A percentile compares a stretch with the other conserved stretches of the same genome.
These are phyloP conservation scores for Campaea margaritaria DNA, from an alignment of 2,888 invertebrate genomes.

Conservation along the genomic window DNA sequence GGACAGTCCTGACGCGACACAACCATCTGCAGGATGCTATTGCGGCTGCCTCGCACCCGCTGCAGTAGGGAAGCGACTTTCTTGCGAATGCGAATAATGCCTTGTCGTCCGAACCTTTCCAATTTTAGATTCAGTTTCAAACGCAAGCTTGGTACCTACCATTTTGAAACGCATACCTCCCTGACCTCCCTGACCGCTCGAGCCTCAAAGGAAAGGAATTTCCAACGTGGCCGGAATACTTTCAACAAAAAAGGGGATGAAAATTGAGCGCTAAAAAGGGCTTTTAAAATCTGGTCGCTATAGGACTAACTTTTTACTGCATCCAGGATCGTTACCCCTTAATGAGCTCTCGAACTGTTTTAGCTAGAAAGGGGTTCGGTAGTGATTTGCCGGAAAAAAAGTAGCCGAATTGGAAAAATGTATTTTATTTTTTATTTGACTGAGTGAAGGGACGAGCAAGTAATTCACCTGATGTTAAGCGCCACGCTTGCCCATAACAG, in stretches of 20 bases:
- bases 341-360: slow-evolving; percentile 34
- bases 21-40: too few species aligned
- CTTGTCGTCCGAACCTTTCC: neutral
- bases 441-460: too few species aligned
- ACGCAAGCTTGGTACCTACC: neutral
- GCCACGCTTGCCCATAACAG: too few species aligned
- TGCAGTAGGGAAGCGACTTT: too few species aligned
- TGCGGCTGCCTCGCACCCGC: too few species aligned
- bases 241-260: slow-evolving; percentile 12
- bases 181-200: slow-evolving; percentile 1
- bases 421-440: too few species aligned
- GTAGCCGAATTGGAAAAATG: too few species aligned
- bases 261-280: slow-evolving; percentile 14
- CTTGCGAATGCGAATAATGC: too few species aligned
- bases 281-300: slow-evolving; percentile 16
- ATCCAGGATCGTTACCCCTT: slow-evolving; percentile 28
- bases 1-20: too few species aligned
- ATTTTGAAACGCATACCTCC: slow-evolving; percentile 12
- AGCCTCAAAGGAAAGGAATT: slow-evolving; percentile 26
- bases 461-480: too few species aligned
- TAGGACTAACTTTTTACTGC: slow-evolving; percentile 34
- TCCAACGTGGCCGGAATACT: slow-evolving; percentile 22
- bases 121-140: slow-evolving; percentile 3
- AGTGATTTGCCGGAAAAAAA: slow-evolving; percentile 7
- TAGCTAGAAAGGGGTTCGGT: neutral